These are phyloP conservation scores for Polymixis flavicincta DNA, from an alignment of 2,888 invertebrate species.

Conservation along the genomic window DNA sequence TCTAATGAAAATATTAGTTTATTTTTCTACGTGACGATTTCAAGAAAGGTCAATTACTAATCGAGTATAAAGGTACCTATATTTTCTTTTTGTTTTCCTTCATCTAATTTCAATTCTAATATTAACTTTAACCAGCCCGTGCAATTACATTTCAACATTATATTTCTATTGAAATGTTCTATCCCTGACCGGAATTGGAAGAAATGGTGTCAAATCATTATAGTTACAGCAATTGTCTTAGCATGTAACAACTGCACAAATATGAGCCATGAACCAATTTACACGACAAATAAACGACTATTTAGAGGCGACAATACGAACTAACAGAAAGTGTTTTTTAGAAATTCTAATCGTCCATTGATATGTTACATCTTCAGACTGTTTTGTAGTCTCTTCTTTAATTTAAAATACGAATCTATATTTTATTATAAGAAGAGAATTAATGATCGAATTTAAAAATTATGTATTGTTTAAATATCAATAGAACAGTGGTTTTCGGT, in stretches of 20 bases:
- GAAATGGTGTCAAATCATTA: slow-evolving; percentile 81
- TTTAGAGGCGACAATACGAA: slow-evolving; percentile 69
- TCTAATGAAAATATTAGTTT: background rate
- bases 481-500: background rate
- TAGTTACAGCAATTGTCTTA: slow-evolving; percentile 79
- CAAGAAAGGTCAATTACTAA: background rate
- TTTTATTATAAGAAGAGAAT: background rate
- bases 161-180: slow-evolving; percentile 69
- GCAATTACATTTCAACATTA: slow-evolving; percentile 64
- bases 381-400: background rate
- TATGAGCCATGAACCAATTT: slow-evolving; percentile 84
- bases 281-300: slow-evolving; percentile 78
- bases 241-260: slow-evolving; percentile 83
- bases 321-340: slow-evolving; percentile 54
- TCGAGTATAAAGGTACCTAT: background rate
- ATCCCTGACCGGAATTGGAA: slow-evolving; percentile 80
- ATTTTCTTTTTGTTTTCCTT: background rate
- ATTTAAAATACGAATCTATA: background rate
- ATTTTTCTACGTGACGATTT: background rate
- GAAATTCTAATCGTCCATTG: slow-evolving; percentile 40
- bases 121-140: slow-evolving; percentile 15
- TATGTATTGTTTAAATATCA: background rate
- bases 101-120: slow-evolving; percentile 23
- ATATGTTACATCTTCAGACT: slow-evolving; percentile 26
- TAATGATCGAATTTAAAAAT: background rate